Evolutionary conservation across 2,797 vertebrate species (phyloP).

Genomic region (Psittacula derbiana): DNA sequence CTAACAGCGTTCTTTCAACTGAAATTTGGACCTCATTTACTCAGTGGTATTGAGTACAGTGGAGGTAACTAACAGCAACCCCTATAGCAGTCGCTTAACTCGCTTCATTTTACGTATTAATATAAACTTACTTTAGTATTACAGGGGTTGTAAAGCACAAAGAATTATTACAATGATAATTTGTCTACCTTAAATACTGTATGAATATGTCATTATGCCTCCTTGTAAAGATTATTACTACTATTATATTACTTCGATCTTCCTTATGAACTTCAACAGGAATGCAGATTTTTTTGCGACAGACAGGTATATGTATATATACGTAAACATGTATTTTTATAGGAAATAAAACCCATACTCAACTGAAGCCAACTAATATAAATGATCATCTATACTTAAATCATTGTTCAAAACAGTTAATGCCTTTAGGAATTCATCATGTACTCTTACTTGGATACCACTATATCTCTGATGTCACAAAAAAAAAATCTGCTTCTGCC

Average conservation of each 20-base stretch:
- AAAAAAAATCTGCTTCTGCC: not conserved
- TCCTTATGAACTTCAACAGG: not conserved
- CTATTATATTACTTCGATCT: not conserved
- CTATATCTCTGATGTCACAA: not conserved
- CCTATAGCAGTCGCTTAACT: not conserved
- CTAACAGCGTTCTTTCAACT: not conserved
- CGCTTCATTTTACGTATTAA: constrained; percentile 21
- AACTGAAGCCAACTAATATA: not conserved
- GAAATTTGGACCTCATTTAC: constrained; percentile 30
- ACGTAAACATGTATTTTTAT: not conserved
- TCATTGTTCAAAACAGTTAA: not conserved
- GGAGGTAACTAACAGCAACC: constrained; percentile 37
- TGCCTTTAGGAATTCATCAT: not conserved
- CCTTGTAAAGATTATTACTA: not conserved
- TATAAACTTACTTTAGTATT: not conserved
- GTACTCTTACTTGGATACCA: not conserved
- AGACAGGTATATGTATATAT: rapidly evolving
- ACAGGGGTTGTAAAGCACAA: not conserved
- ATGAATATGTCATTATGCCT: not conserved
- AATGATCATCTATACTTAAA: not conserved
- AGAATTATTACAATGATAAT: not conserved
- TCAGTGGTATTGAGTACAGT: not conserved
- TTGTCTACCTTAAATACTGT: not conserved
- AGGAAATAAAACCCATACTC: not conserved
- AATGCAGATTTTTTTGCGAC: not conserved